phyloP scores from a whole-genome alignment of 2,797 vertebrate species.

The Setipinna tenuifilis region DNA sequence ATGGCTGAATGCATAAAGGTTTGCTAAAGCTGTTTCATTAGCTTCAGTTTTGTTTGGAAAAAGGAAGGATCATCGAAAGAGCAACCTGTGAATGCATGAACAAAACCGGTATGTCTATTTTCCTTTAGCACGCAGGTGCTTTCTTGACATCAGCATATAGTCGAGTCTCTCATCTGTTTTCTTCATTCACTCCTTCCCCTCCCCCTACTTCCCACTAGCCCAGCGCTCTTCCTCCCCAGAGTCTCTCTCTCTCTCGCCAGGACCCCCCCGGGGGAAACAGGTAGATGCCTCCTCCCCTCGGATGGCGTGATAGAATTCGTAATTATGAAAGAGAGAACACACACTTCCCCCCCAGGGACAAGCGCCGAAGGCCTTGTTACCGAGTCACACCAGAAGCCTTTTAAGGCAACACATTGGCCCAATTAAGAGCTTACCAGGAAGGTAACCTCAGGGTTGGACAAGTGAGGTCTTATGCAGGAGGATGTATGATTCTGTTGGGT shows the following conservation, averaged over 20 bases:
- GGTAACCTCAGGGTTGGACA: background rate
- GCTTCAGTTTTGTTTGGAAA: too few species aligned
- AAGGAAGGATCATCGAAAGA: too few species aligned
- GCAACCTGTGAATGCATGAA: too few species aligned
- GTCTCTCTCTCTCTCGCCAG: background rate
- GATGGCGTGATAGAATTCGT: slow-evolving; percentile 1
- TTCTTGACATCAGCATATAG: too few species aligned
- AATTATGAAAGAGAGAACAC: background rate
- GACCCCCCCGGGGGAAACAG: background rate
- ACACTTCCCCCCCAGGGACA: background rate
- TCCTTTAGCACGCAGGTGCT: too few species aligned
- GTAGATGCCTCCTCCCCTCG: background rate
- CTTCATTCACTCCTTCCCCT: background rate
- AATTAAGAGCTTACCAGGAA: background rate
- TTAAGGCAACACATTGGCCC: background rate
- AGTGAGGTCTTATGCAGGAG: background rate
- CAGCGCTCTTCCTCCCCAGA: background rate
- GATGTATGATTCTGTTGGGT: background rate
- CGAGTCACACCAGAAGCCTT: slow-evolving; percentile 11
- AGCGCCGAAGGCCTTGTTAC: background rate
- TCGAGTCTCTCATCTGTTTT: background rate
- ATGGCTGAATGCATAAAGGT: too few species aligned
- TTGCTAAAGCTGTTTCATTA: too few species aligned
- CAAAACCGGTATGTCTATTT: too few species aligned
- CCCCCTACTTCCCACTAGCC: slow-evolving; percentile 4